These are phyloP conservation scores for Microplitis manilae DNA, from an alignment of 2,888 invertebrate species.

Conservation along the genomic window DNA sequence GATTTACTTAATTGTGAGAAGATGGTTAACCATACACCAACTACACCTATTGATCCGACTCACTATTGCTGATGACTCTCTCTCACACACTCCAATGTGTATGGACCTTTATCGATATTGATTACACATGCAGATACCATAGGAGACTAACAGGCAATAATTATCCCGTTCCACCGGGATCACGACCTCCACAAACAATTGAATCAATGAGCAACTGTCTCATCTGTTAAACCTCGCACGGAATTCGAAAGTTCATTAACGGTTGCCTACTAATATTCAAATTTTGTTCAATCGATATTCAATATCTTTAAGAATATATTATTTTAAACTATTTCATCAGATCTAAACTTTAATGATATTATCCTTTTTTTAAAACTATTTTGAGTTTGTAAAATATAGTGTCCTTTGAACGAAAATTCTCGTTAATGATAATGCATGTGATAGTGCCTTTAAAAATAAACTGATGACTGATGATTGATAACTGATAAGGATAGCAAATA, in stretches of 20 bases:
- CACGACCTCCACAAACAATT: conserved; percentile 58
- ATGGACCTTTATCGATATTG: conserved; percentile 56
- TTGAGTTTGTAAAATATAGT: background rate
- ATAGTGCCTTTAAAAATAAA: background rate
- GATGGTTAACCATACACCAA: conserved; percentile 16
- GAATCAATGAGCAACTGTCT: conserved; percentile 56
- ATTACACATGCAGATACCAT: conserved; percentile 62
- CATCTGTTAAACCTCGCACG: conserved; percentile 15
- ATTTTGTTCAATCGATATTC: background rate
- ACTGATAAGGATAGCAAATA: background rate
- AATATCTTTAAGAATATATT: background rate
- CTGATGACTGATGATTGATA: background rate
- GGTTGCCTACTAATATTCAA: conserved; percentile 1
- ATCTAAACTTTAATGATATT: background rate
- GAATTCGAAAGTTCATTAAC: conserved; percentile 25
- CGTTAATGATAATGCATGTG: background rate
- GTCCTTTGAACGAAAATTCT: background rate
- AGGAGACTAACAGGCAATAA: conserved; percentile 64
- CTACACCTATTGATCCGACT: background rate
- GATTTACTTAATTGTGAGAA: conserved; percentile 20
- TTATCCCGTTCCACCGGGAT: conserved; percentile 58
- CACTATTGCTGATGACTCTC: conserved; percentile 2
- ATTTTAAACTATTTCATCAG: background rate
- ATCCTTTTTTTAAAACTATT: background rate
- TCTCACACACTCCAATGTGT: background rate